Percentiles rank a stretch among this genome's conserved stretches.
phyloP scores from a whole-genome alignment of 2,797 vertebrate species.

The Coracias cyanogaster region DNA sequence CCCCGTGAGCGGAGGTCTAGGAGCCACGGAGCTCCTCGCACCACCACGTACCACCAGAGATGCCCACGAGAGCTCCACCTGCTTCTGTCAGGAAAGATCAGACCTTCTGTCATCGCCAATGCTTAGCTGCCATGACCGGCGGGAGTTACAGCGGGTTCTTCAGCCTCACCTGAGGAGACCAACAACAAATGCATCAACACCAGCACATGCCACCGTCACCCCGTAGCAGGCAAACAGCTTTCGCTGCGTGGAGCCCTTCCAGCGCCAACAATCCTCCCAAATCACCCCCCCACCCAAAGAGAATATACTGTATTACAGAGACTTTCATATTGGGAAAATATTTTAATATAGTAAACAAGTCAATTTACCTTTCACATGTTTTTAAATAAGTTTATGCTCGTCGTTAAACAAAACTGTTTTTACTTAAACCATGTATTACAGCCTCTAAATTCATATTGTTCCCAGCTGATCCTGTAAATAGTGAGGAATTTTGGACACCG shows the following conservation, averaged over 20 bases:
- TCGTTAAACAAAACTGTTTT: slow-evolving; percentile 46
- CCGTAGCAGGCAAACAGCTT: neutral
- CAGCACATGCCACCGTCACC: fast-evolving
- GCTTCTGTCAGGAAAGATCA: neutral
- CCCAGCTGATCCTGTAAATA: slow-evolving; percentile 50
- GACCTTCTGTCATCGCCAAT: neutral
- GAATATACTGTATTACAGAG: slow-evolving; percentile 48
- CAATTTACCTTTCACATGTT: slow-evolving; percentile 49
- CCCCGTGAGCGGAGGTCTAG: neutral
- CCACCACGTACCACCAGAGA: neutral
- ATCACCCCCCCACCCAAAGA: neutral
- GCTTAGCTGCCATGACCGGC: neutral
- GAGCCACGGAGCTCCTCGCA: neutral
- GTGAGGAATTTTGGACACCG: neutral
- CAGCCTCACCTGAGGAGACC: slow-evolving; percentile 23
- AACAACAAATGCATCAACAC: neutral
- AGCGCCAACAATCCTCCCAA: neutral
- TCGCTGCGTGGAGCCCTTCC: neutral
- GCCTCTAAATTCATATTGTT: slow-evolving; percentile 26
- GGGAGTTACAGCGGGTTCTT: neutral
- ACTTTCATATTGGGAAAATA: slow-evolving; percentile 68
- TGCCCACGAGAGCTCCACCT: neutral
- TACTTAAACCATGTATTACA: slow-evolving; percentile 44
- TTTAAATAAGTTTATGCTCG: slow-evolving; percentile 67
- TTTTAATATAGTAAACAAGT: slow-evolving; percentile 73